Evolutionary conservation across 1,140 invertebrate species (phyloP).

Genomic region (Apolygus lucorum): DNA sequence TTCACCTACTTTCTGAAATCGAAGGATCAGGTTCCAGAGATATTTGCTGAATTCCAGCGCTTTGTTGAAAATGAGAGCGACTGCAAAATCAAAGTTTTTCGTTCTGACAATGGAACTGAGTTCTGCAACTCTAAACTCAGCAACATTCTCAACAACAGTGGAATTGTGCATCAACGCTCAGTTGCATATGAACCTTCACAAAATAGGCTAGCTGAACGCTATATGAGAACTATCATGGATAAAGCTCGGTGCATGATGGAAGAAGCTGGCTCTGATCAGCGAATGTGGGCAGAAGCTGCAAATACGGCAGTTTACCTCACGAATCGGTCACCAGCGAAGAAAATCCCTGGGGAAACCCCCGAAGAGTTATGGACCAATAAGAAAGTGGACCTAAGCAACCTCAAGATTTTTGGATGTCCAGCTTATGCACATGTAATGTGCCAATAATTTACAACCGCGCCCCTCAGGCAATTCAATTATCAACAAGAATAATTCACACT

Average conservation of each 20-base stretch:
- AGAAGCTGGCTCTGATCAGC: not conserved
- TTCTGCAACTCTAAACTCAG: not conserved
- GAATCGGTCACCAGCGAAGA: not conserved
- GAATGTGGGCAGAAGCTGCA: not conserved
- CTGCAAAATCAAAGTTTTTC: not conserved
- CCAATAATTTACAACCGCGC: too few species aligned
- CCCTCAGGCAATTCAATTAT: too few species aligned
- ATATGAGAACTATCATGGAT: not conserved
- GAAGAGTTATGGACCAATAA: not conserved
- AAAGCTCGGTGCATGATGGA: not conserved
- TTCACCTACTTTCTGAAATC: not conserved
- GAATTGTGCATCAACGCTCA: not conserved
- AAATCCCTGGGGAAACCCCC: not conserved
- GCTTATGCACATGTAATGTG: too few species aligned
- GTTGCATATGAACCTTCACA: not conserved
- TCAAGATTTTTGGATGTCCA: too few species aligned
- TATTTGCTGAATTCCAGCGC: not conserved
- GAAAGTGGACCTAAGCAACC: not conserved
- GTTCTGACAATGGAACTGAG: not conserved
- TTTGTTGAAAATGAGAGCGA: not conserved
- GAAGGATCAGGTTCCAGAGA: not conserved
- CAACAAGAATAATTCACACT: too few species aligned
- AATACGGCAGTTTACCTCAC: not conserved
- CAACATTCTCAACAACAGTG: not conserved
- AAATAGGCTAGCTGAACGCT: not conserved